Conservation (phyloP, 2,888 invertebrate species). For the Phortica magna region DNA sequence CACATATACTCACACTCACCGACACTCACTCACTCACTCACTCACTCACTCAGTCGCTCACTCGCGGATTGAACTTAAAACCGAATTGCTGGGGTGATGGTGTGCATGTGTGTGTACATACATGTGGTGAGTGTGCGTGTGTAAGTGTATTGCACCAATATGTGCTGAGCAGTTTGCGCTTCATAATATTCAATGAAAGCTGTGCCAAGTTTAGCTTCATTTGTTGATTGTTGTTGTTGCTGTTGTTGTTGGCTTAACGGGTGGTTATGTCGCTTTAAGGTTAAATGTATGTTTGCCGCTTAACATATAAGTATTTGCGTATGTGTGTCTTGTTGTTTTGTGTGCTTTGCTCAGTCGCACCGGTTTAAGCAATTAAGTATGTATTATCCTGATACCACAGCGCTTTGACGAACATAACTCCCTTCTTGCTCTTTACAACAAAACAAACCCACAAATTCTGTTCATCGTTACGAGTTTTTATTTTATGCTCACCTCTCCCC, state of each 20-base stretch:
- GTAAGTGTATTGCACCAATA: constrained; percentile 13
- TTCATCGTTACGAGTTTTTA: constrained; percentile 18
- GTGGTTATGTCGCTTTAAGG: constrained; percentile 50
- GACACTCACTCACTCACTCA: constrained; percentile 29
- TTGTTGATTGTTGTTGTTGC: constrained; percentile 53
- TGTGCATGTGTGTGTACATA: constrained; percentile 2
- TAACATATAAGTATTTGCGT: constrained; percentile 22
- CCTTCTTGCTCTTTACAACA: neutral
- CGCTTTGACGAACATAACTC: constrained; percentile 23
- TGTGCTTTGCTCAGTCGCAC: constrained; percentile 65
- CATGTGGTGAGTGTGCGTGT: neutral
- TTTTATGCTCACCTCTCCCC: neutral
- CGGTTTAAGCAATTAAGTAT: constrained; percentile 73
- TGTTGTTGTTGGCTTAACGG: constrained; percentile 40
- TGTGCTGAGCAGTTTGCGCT: constrained; percentile 19
- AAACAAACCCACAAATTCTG: constrained; percentile 44
- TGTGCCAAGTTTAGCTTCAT: constrained; percentile 50
- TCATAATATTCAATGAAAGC: constrained; percentile 43
- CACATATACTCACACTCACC: constrained; percentile 33
- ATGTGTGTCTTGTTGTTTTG: constrained; percentile 40
- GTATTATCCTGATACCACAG: constrained; percentile 67
- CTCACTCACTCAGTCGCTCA: neutral
- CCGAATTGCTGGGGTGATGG: constrained; percentile 43
- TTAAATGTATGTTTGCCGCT: constrained; percentile 19
- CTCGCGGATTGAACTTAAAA: constrained; percentile 26